Conservation (phyloP, 2,113 vertebrate species). For the Paraplagusia blochii region DNA sequence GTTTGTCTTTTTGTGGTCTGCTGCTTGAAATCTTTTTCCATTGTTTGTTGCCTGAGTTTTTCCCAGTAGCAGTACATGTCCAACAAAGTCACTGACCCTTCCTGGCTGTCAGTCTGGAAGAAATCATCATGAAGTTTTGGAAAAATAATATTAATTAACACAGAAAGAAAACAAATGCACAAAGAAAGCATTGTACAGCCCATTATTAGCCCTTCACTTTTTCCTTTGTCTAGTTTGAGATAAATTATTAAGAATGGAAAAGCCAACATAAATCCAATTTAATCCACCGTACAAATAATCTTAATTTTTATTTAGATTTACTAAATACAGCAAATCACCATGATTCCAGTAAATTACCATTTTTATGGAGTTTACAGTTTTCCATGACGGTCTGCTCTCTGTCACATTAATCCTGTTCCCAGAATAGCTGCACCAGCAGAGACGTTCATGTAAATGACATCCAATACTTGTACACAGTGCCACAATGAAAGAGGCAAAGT, state of each 20-base stretch:
- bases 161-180: too few species aligned
- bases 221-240: too few species aligned
- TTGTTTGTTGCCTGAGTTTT: slow-evolving; percentile 48
- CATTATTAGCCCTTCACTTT: too few species aligned
- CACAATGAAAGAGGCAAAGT: slow-evolving; percentile 32
- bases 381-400: slow-evolving; percentile 52
- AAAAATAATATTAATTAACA: too few species aligned
- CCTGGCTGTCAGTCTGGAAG: too few species aligned
- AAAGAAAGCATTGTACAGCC: too few species aligned
- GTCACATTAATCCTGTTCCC: slow-evolving; percentile 22
- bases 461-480: slow-evolving; percentile 15
- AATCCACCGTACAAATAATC: slow-evolving; percentile 64
- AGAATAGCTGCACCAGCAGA: slow-evolving; percentile 23
- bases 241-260: slow-evolving; percentile 37
- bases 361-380: slow-evolving; percentile 43
- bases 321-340: slow-evolving; percentile 52
- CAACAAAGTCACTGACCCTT: neutral
- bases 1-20: slow-evolving; percentile 59
- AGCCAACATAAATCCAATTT: slow-evolving; percentile 42
- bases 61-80: slow-evolving; percentile 19
- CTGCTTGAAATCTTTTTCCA: slow-evolving; percentile 33
- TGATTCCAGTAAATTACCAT: slow-evolving; percentile 67
- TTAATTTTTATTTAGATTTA: slow-evolving; percentile 59
- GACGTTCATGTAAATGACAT: slow-evolving; percentile 41
- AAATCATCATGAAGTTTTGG: too few species aligned